Evolutionary conservation across 2,113 vertebrate species (phyloP).

Genomic region (Piaya cayana): DNA sequence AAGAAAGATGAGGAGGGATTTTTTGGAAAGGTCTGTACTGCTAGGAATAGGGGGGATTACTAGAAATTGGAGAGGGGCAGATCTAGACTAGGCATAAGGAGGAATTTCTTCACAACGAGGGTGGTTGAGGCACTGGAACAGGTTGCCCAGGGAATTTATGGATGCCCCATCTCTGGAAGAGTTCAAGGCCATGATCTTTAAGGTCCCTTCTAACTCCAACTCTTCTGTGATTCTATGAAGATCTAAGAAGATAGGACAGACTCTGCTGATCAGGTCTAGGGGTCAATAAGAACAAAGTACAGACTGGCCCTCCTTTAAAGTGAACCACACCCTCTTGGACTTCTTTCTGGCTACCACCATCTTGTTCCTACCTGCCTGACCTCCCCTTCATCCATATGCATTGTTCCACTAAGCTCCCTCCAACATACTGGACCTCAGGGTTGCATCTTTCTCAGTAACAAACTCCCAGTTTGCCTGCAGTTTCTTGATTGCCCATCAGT

Average conservation of each 20-base stretch:
- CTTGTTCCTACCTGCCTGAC: background rate
- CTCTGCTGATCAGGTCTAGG: background rate
- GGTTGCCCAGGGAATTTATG: too few relatives aligned
- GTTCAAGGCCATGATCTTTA: too few relatives aligned
- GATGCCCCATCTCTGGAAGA: too few relatives aligned
- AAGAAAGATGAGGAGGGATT: too few relatives aligned
- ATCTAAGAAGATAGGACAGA: background rate
- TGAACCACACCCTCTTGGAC: fast-evolving
- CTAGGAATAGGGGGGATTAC: too few relatives aligned
- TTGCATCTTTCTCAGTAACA: background rate
- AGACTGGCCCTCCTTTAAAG: background rate
- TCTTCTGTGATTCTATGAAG: too few relatives aligned
- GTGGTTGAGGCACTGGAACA: too few relatives aligned
- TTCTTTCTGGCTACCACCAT: background rate
- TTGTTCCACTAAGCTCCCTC: fast-evolving
- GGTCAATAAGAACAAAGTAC: background rate
- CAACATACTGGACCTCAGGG: background rate
- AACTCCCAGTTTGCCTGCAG: background rate
- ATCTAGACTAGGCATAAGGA: too few relatives aligned
- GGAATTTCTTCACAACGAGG: too few relatives aligned
- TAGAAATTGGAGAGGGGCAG: too few relatives aligned
- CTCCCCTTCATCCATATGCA: background rate
- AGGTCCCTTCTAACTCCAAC: too few relatives aligned
- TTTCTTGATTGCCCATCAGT: background rate
- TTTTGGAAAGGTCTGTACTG: too few relatives aligned